phyloP scores from a whole-genome alignment of 2,113 vertebrate genomes.

The Perognathus longimembris region DNA sequence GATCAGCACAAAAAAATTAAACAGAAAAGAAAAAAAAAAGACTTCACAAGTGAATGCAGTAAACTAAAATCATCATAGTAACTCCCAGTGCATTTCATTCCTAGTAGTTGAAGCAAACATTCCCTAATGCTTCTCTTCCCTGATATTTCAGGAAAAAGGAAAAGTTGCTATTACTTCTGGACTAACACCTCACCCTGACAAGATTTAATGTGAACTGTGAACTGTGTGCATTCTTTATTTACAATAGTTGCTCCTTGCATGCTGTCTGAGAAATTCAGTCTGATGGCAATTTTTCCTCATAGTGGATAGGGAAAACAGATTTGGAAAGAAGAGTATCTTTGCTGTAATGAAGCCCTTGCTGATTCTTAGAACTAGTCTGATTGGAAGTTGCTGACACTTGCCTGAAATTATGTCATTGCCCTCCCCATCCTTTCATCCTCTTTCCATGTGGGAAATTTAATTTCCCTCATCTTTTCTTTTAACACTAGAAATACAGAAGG shows the following conservation, averaged over 20 bases:
- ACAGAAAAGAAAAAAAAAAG: too few relatives aligned
- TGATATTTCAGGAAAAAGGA: background rate
- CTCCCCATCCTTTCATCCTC: background rate
- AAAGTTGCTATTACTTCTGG: background rate
- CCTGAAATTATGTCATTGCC: background rate
- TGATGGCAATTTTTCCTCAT: conserved; percentile 7
- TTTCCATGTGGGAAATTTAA: background rate
- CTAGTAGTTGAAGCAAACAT: background rate
- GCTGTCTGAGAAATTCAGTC: conserved; percentile 21
- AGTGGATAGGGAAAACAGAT: background rate
- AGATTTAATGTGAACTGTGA: background rate
- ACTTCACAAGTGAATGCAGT: conserved; percentile 14
- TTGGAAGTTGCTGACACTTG: background rate
- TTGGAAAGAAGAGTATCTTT: conserved; percentile 8
- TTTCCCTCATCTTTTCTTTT: conserved; percentile 5
- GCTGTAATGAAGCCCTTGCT: conserved; percentile 17
- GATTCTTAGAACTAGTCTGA: background rate
- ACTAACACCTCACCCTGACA: background rate
- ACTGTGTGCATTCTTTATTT: background rate
- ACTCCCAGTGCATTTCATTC: background rate
- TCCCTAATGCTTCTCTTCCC: background rate
- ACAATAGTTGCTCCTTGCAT: background rate
- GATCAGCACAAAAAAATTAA: too few relatives aligned
- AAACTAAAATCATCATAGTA: conserved; percentile 5
- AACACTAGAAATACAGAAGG: background rate